phyloP scores from a whole-genome alignment of 2,113 vertebrate species.

The Sturnus vulgaris region DNA sequence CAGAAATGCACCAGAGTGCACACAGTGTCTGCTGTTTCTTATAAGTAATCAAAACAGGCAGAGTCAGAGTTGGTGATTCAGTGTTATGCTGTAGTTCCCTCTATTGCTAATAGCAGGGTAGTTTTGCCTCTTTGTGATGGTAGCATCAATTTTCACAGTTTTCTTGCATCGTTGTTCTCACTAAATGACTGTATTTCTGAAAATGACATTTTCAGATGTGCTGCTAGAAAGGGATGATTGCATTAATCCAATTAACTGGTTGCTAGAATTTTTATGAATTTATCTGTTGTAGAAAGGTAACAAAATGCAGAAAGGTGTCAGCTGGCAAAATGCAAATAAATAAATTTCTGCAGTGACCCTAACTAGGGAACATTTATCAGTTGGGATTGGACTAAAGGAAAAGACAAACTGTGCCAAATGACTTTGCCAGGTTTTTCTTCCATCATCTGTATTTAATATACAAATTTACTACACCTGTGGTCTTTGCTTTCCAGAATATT shows the following conservation, averaged over 20 bases:
- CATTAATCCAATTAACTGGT: neutral
- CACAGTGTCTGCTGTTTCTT: neutral
- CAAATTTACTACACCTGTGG: neutral
- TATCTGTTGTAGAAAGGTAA: neutral
- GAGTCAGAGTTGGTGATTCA: neutral
- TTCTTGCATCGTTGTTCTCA: neutral
- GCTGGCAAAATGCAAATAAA: neutral
- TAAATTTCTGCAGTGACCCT: neutral
- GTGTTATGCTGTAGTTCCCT: neutral
- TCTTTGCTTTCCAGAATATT: neutral
- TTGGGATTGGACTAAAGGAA: neutral
- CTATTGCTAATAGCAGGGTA: neutral
- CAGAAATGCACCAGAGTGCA: neutral
- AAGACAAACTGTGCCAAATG: neutral
- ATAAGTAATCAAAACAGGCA: neutral
- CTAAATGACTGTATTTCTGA: neutral
- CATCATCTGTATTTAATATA: neutral
- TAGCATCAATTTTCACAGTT: neutral
- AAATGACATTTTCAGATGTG: neutral
- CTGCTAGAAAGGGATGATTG: neutral
- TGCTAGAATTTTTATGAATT: neutral
- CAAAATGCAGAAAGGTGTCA: neutral
- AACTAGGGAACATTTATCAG: neutral
- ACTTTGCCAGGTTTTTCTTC: neutral
- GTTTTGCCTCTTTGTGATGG: neutral